Evolutionary conservation across 2,797 vertebrate genomes (phyloP).

Genomic region (Sebastes nivosus): DNA sequence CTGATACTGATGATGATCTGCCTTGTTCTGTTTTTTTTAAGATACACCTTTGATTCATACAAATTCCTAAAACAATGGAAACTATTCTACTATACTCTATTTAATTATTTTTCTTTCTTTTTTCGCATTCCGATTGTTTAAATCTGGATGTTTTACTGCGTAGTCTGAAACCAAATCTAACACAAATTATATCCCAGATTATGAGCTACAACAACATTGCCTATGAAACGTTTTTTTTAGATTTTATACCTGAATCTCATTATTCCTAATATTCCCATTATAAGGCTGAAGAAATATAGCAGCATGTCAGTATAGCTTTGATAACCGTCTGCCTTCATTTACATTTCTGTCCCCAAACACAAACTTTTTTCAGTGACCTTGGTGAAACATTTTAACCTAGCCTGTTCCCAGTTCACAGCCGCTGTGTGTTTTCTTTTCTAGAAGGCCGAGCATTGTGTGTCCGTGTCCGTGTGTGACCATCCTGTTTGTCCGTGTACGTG

Average conservation of each 20-base stretch:
- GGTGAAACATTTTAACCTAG: background rate
- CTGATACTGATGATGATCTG: background rate
- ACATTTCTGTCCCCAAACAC: background rate
- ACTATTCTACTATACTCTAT: too few species aligned
- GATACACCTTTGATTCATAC: background rate
- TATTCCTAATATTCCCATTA: background rate
- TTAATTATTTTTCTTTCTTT: too few species aligned
- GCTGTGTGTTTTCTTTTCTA: background rate
- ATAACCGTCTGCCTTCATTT: background rate
- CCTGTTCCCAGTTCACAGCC: background rate
- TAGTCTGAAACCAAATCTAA: background rate
- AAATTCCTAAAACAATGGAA: background rate
- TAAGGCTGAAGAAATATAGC: background rate
- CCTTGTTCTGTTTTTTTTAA: background rate
- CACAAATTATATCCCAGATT: background rate
- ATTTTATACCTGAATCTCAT: background rate
- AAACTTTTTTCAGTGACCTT: background rate
- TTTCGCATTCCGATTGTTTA: too few species aligned
- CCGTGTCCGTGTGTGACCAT: background rate
- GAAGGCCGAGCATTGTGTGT: conserved; percentile 26
- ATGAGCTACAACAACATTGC: background rate
- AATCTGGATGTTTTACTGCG: background rate
- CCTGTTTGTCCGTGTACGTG: conserved; percentile 4
- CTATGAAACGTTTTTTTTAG: too few species aligned
- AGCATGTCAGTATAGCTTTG: background rate